phyloP scores from a whole-genome alignment of 2,113 vertebrate species.

The Paralichthys olivaceus region DNA sequence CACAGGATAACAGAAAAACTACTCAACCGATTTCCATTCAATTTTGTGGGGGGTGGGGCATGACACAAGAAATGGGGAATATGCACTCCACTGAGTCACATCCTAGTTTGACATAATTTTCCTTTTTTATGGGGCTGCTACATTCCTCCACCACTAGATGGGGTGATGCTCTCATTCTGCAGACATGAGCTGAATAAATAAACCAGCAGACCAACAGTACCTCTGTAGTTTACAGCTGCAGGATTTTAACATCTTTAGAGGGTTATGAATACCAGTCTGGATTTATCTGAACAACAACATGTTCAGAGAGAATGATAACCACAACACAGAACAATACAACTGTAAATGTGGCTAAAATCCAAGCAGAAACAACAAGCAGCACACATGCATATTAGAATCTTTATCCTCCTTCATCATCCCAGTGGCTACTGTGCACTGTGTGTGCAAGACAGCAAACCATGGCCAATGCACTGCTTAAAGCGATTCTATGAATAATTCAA shows the following conservation, averaged over 20 bases:
- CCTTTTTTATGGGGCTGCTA: background rate
- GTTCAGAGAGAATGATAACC: background rate
- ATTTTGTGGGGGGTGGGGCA: background rate
- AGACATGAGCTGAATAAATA: conserved; percentile 38
- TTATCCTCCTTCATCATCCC: conserved; percentile 18
- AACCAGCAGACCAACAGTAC: conserved; percentile 11
- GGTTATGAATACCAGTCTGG: background rate
- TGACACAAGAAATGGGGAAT: background rate
- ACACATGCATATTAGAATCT: background rate
- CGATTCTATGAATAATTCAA: conserved; percentile 76
- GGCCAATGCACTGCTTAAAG: conserved; percentile 54
- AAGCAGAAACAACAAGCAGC: conserved; percentile 5
- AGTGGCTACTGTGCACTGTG: conserved; percentile 14
- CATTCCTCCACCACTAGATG: conserved; percentile 73
- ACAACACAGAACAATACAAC: background rate
- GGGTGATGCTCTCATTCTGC: conserved; percentile 47
- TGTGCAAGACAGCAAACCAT: conserved; percentile 30
- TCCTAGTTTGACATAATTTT: background rate
- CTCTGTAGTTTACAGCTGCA: conserved; percentile 23
- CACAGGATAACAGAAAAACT: too few species aligned
- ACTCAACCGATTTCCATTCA: too few species aligned
- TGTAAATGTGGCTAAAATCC: background rate
- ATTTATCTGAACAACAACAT: background rate
- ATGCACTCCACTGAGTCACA: background rate
- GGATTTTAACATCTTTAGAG: conserved; percentile 2